A percentile compares a stretch with the other conserved stretches of the same genome.
Evolutionary conservation across 2,797 vertebrate species (phyloP).

Genomic region (Chelon auratus): DNA sequence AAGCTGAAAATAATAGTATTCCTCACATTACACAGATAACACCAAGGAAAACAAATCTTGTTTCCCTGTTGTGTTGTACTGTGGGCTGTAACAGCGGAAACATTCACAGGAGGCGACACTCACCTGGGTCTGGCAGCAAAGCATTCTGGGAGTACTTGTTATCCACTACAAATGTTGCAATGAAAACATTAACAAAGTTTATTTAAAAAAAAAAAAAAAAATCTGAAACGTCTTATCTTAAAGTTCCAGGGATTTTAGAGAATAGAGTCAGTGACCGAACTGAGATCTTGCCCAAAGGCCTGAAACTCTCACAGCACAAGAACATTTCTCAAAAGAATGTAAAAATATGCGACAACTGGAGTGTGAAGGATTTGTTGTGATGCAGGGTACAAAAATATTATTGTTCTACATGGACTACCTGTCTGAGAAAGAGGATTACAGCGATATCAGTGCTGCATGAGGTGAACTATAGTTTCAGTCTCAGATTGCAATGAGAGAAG

Average conservation of each 20-base stretch:
- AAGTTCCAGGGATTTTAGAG: slow-evolving; percentile 5
- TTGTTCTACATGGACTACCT: slow-evolving; percentile 2
- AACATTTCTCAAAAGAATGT: slow-evolving; percentile 1
- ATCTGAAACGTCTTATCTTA: slow-evolving; percentile 33
- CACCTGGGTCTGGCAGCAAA: slow-evolving; percentile 11
- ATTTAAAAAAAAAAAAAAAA: background rate
- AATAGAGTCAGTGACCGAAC: slow-evolving; percentile 12
- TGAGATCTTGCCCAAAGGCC: background rate
- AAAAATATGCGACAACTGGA: background rate
- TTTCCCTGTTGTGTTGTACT: background rate
- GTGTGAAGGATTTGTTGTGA: background rate
- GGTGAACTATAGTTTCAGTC: slow-evolving; percentile 12
- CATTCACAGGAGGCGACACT: background rate
- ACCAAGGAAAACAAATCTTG: background rate
- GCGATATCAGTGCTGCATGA: background rate
- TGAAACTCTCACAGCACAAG: background rate
- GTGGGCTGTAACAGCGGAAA: background rate
- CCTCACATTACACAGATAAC: background rate
- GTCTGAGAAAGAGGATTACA: slow-evolving; percentile 5
- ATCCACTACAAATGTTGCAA: slow-evolving; percentile 3
- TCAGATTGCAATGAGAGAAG: background rate
- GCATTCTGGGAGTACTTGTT: slow-evolving; percentile 29
- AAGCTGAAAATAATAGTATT: background rate
- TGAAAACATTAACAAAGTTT: slow-evolving; percentile 6
- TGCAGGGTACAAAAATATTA: background rate